A percentile compares a stretch with the other conserved stretches of the same genome.
Evolutionary conservation across 2,797 vertebrate species (phyloP).

Genomic region (Tragelaphus oryx): DNA sequence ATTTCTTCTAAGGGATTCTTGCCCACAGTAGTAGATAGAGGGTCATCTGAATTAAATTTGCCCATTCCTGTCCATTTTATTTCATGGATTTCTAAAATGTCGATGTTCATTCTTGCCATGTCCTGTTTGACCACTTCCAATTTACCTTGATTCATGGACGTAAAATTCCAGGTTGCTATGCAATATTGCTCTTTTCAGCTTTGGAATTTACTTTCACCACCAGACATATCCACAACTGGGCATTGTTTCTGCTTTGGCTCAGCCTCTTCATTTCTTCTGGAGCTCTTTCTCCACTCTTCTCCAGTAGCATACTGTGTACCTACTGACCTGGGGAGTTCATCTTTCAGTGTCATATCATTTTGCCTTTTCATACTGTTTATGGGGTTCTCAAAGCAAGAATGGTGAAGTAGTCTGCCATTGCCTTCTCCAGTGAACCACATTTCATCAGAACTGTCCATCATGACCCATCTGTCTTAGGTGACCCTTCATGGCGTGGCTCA

Average conservation of each 20-base stretch:
- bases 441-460: not conserved
- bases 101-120: not conserved
- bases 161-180: not conserved
- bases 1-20: not conserved
- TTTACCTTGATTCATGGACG: not conserved
- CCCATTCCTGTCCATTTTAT: not conserved
- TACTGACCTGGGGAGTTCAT: not conserved
- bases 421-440: not conserved
- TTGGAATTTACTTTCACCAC: not conserved
- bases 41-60: not conserved
- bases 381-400: not conserved
- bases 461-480: not conserved
- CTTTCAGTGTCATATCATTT: not conserved
- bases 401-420: not conserved
- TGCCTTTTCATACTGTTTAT: not conserved
- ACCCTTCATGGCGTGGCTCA: not conserved
- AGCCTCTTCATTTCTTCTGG: not conserved
- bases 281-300: not conserved
- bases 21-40: not conserved
- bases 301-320: not conserved
- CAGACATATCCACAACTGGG: not conserved
- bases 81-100: not conserved
- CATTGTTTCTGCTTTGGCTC: not conserved
- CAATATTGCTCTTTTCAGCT: not conserved
- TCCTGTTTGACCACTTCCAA: not conserved